Percentiles rank a stretch among this genome's conserved stretches.
phyloP scores from a whole-genome alignment of 2,888 invertebrate species.

The Marasmarcha lunaedactyla region DNA sequence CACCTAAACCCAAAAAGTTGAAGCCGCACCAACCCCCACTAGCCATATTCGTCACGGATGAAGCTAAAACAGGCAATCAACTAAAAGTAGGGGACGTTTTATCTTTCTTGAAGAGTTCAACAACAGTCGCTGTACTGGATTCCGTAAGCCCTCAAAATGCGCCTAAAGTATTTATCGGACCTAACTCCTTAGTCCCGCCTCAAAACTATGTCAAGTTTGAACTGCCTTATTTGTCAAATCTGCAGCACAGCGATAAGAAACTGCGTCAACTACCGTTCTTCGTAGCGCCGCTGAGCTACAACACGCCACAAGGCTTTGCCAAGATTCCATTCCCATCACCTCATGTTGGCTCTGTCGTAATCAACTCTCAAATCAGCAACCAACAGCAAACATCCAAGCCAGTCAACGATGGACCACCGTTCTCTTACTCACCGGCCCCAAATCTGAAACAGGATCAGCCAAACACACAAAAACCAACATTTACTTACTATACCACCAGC shows the following conservation, averaged over 20 bases:
- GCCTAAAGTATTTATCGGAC: conserved; percentile 86
- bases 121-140: conserved; percentile 82
- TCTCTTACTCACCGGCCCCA: conserved; percentile 29
- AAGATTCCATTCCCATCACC: conserved; percentile 89
- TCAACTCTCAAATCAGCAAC: conserved; percentile 64
- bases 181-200: conserved; percentile 78
- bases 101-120: conserved; percentile 75
- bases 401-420: conserved; percentile 23
- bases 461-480: conserved; percentile 46
- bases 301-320: conserved; percentile 85
- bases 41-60: conserved; percentile 80
- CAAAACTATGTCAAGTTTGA: conserved; percentile 83
- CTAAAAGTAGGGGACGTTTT: conserved; percentile 79
- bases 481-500: conserved; percentile 52
- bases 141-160: conserved; percentile 74
- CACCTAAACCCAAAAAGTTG: conserved; percentile 65
- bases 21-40: conserved; percentile 88
- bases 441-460: conserved; percentile 31
- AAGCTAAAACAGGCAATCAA: conserved; percentile 48
- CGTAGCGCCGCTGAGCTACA: conserved; percentile 86
- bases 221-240: conserved; percentile 82
- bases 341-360: conserved; percentile 87
- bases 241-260: conserved; percentile 78
- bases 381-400: conserved; percentile 22
- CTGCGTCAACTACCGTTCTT: conserved; percentile 84